These are phyloP conservation scores for Microtus oregoni DNA, from an alignment of 2,113 vertebrate genomes.

Conservation along the genomic window DNA sequence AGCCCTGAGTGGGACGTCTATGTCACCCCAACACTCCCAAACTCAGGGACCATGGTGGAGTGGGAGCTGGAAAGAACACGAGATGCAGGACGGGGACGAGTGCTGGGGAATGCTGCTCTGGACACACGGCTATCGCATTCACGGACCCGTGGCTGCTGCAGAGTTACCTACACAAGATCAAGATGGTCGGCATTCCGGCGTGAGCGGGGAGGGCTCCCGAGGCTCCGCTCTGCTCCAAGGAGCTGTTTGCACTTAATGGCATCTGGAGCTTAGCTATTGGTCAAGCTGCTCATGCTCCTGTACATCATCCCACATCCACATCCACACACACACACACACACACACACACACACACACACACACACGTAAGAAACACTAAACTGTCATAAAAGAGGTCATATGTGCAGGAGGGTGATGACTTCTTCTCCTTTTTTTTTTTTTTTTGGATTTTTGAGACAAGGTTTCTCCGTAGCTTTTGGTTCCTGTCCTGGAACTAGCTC, in stretches of 20 bases:
- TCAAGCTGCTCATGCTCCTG: too few species aligned
- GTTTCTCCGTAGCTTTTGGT: too few species aligned
- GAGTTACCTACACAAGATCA: too few species aligned
- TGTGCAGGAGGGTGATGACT: background rate
- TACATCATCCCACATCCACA: too few species aligned
- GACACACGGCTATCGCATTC: background rate
- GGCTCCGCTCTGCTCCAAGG: background rate
- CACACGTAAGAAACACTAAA: background rate
- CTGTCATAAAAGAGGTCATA: background rate
- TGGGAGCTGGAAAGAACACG: background rate
- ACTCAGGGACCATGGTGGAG: background rate
- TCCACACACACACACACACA: too few species aligned
- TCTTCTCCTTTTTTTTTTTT: too few species aligned
- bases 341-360: too few species aligned
- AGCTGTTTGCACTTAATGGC: too few species aligned
- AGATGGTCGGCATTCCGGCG: background rate
- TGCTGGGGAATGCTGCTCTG: background rate
- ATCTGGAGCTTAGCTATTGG: background rate
- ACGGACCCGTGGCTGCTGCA: background rate
- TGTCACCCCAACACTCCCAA: background rate
- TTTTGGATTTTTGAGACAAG: too few species aligned
- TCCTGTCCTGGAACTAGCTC: too few species aligned
- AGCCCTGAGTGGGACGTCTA: background rate
- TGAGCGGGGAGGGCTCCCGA: background rate
- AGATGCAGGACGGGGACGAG: background rate